Evolutionary conservation across 2,888 invertebrate species (phyloP), one percentile per base, ranked within the genome.

Genomic region (Synergus gifuensis): DNA sequence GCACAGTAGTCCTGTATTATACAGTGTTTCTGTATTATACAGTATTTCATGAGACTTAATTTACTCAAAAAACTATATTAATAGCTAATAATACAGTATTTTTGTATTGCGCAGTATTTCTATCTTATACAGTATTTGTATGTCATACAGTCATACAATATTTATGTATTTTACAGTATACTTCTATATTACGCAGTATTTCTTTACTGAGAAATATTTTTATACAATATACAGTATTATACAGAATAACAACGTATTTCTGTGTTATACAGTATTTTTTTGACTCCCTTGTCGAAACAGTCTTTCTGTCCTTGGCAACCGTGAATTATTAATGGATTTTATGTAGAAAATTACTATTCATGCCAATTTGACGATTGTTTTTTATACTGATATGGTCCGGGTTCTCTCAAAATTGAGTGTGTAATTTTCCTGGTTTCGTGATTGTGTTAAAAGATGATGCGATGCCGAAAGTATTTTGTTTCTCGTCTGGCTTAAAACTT

Each of bases 381-480:
- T 54, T 8, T 54, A 0, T 16, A 11, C 18, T 2, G 18, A 60
- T 60, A 60, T 22, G 12, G 22, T 22, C 60, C 60, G 60, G 60
- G 11, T 60, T 60, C 11, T 12, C 60, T 22, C 11, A 60, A 60
- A 60, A 60, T 18, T 18, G 18, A 22, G 22, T 12, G 22, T 12
- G 22, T 60, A 18, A 22, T 60, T 60, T 60, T 60, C 22, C 60
- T 60, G 22, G 22, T 60, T 18, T 60, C 22, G 58, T 11, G 60
- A 60, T 60, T 60, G 12, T 4, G 60, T 60, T 60, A 60, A 42
- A 66, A 9, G 42, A 66, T 66, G 64, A 66, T 66, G 64, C 36
- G 64, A 66, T 40, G 40, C 36, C 42, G 64, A 66, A 66, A 66
- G n/a, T 66, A 66, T 66, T 66, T 66, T 66, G 64, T 66, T 66